These are phyloP conservation scores for Myocastor coypus DNA, from an alignment of 2,113 vertebrate genomes.

Conservation along the genomic window DNA sequence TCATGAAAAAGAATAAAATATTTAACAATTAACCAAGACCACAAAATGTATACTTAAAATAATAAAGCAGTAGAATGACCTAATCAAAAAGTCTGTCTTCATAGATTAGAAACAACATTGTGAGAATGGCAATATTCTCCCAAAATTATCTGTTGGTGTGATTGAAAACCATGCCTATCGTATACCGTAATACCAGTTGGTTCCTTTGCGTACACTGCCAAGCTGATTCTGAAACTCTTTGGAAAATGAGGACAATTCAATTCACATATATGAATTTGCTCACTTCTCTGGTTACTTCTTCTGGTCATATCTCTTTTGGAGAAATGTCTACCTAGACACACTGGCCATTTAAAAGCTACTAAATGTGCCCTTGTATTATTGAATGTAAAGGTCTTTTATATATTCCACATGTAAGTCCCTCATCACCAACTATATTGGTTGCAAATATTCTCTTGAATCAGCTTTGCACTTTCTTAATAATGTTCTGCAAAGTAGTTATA, in stretches of 20 bases:
- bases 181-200: background rate
- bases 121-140: background rate
- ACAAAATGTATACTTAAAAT: background rate
- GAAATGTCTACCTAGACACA: too few relatives aligned
- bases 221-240: background rate
- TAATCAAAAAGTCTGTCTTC: background rate
- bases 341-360: too few relatives aligned
- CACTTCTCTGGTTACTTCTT: too few relatives aligned
- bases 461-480: too few relatives aligned
- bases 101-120: background rate
- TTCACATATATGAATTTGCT: too few relatives aligned
- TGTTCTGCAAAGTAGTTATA: too few relatives aligned
- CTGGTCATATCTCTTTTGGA: too few relatives aligned
- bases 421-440: too few relatives aligned
- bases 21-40: conserved; percentile 29
- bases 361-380: too few relatives aligned
- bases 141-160: background rate
- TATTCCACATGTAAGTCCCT: too few relatives aligned
- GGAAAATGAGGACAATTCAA: background rate
- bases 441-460: too few relatives aligned
- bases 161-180: conserved; percentile 1
- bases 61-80: background rate
- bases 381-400: too few relatives aligned
- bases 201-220: conserved; percentile 7
- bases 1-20: conserved; percentile 33